Base-by-base conservation (phyloP, 2,113 vertebrate species). In the Protobothrops flavoviridis region DNA sequence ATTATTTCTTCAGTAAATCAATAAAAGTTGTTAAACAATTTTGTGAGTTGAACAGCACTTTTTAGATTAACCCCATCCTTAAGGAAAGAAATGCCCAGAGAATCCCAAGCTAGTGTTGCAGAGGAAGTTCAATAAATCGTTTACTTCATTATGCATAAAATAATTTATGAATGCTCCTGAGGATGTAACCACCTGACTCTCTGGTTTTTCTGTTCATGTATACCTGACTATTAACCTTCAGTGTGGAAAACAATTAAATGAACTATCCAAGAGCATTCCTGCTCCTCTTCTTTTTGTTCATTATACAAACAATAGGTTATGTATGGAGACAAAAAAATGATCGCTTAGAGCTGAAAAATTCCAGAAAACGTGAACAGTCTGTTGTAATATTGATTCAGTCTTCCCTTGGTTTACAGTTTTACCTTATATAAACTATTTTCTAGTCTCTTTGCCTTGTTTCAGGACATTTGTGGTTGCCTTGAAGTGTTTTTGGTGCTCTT, bases 341-440 rank as follows among this genome's bases (percentile, higher is more conserved):
- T 88, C 50, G 29, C 8, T 17, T 93, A 88, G 11, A 92, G 21
- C 57, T 91, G 55, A 88, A 91, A 45, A 87, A 91, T 56, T 3
- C 90, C 93, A 90, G 64, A 61, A 93, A 13, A 53, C 94, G 57
- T 81, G 90, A 56, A 5, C 52, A 2, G 9, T 39, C 64, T 56
- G 61, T 92, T 94, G 85, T 43, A 74, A 93, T 39, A 15, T 45
- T 94, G 74, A 92, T 89, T 92, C 95, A 91, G 91, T 33, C 50
- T 5, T 69, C 17, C 13, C 53, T 55, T 89, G 48, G 12, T 88
- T 91, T 92, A 90, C 89, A 69, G 56, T 0, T 93, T 81, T 92
- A 87, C n/a, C 53, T 53, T 7, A 74, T 9, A 52, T 1, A 88
- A 91, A 90, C 64, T 56, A 61, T 57, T 15, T 74, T 45, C 53